Evolutionary conservation across 2,113 vertebrate genomes (phyloP), one percentile per base, ranked within the genome.

Genomic region (Larimichthys polyactis): DNA sequence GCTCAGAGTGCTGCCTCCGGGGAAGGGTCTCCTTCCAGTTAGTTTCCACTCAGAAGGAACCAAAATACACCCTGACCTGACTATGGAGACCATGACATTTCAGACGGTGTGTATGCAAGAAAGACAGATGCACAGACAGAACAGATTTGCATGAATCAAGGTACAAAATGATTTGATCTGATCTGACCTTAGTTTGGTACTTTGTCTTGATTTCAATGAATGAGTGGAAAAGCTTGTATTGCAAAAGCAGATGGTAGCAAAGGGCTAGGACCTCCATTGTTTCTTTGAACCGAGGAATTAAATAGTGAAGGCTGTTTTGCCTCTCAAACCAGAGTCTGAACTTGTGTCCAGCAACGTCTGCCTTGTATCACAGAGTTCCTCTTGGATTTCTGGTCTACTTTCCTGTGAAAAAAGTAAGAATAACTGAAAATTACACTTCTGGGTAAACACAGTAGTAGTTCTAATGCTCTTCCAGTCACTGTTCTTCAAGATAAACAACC

Each of bases 31-130:
- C 86, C 49, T 84, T 87, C 86, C 84, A 84, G 82, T 90, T 77
- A 88, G 88, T 85, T 93, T 92, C 86, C 83, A 91, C 77, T 89
- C 60, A 82, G 67, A 44, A 77, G 81, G 73, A 87, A 85, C 67
- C 71, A 78, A 67, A 84, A 80, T 49, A 85, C 60, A 82, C 78
- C 78, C 78, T 67, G 79, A 89, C 81, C 82, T 70, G 68, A 66
- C 67, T 29, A 14, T 15, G 60, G 54, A 74, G 80, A 71, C 68
- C 20, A 4, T 40, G 77, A 51, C 32, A 80, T 72, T 82, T 78
- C 32, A 69, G 69, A 44, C 6, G 22, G 16, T n/a, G 52, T 63
- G n/a, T 51, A 46, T 22, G 32, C 5, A 44, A 58, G 44, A 44
- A 8, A 75, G 44, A 63, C 81, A 75, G 71, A 58, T 16, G 4